Evolutionary conservation across 2,113 vertebrate genomes (phyloP).

Genomic region (Myrmecobius fasciatus): DNA sequence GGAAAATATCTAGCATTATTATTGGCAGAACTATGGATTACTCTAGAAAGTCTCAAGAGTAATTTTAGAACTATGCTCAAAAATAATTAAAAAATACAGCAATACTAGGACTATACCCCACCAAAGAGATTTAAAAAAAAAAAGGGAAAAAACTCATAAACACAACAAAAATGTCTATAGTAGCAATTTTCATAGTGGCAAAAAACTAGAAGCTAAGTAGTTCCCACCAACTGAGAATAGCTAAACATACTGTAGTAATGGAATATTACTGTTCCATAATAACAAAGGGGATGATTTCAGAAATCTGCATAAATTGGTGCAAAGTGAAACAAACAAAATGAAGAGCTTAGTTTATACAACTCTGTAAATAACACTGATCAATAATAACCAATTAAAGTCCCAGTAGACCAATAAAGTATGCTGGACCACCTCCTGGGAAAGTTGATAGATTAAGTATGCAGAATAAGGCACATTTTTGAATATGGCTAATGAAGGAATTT

Average conservation of each 20-base stretch:
- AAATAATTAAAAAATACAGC: background rate
- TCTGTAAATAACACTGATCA: background rate
- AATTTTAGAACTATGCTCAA: background rate
- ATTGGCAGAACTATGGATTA: background rate
- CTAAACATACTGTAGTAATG: background rate
- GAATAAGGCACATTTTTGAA: background rate
- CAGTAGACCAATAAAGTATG: background rate
- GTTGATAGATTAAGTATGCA: background rate
- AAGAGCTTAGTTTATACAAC: background rate
- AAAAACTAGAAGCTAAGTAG: background rate
- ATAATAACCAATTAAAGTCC: background rate
- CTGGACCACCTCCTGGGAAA: background rate
- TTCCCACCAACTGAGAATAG: background rate
- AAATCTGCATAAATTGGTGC: background rate
- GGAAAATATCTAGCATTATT: background rate
- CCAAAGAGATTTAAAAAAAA: no score
- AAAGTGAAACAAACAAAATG: background rate
- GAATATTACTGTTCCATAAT: background rate
- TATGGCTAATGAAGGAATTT: background rate
- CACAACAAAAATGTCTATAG: background rate
- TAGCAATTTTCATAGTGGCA: background rate
- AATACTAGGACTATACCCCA: background rate
- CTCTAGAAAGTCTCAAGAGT: background rate
- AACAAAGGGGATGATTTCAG: background rate
- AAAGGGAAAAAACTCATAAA: background rate